Evolutionary conservation across 2,113 vertebrate genomes (phyloP).

Genomic region (Phaetusa simplex): DNA sequence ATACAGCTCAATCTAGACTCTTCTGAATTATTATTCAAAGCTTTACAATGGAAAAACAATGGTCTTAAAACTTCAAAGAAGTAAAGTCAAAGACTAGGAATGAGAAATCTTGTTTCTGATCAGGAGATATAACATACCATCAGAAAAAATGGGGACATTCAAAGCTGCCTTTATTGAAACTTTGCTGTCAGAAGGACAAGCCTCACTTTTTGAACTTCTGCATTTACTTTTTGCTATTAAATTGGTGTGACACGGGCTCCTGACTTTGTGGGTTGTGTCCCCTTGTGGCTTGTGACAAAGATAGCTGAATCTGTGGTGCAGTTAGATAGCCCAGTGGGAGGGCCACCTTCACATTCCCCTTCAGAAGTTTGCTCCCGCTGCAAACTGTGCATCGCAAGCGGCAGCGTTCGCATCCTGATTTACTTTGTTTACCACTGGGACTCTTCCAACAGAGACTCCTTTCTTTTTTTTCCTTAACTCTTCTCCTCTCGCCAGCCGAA

Average conservation of each 20-base stretch:
- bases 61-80: background rate
- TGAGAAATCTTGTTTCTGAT: background rate
- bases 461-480: background rate
- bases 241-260: background rate
- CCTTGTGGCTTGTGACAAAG: conserved; percentile 10
- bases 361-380: background rate
- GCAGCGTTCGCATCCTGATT: background rate
- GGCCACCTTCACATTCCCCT: conserved; percentile 49
- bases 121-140: background rate
- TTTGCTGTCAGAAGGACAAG: conserved; percentile 12
- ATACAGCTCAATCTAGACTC: background rate
- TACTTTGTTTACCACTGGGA: conserved; percentile 52
- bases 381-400: conserved; percentile 14
- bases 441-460: background rate
- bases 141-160: background rate
- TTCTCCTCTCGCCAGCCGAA: background rate
- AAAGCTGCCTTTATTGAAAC: background rate
- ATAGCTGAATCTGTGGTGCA: background rate
- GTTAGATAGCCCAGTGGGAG: conserved; percentile 26
- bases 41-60: background rate
- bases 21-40: background rate
- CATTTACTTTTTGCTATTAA: background rate
- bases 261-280: conserved; percentile 36
- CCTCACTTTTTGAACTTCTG: conserved; percentile 45
- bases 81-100: background rate